Conservation (phyloP, 2,888 invertebrate species). For the Tricholauxania praeusta region DNA sequence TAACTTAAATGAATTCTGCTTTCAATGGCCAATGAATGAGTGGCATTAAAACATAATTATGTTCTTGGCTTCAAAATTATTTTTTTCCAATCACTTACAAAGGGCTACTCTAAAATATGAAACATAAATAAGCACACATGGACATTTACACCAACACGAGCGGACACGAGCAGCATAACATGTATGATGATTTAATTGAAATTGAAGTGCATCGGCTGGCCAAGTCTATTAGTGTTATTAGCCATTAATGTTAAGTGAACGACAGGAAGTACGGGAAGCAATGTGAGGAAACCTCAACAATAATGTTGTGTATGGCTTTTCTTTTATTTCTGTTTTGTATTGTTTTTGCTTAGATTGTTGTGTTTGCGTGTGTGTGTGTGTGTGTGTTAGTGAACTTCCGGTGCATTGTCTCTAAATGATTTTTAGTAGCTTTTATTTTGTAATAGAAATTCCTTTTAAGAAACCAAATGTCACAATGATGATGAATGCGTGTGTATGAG, state of each 20-base stretch:
- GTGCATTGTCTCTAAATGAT: conserved; percentile 6
- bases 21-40: too few species aligned
- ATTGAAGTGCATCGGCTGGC: conserved; percentile 4
- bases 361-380: not conserved
- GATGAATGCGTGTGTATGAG: not conserved
- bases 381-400: not conserved
- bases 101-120: not conserved
- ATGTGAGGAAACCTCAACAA: not conserved
- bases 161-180: not conserved
- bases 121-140: not conserved
- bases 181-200: conserved; percentile 3
- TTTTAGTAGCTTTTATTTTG: not conserved
- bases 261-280: not conserved
- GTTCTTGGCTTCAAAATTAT: too few species aligned
- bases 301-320: not conserved
- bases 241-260: conserved; percentile 1
- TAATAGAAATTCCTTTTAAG: conserved; percentile 5
- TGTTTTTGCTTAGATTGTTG: not conserved
- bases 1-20: too few species aligned
- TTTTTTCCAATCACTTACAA: too few species aligned
- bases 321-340: not conserved
- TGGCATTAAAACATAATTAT: too few species aligned
- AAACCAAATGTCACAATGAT: not conserved
- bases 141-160: not conserved
- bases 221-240: conserved; percentile 9